phyloP scores from a whole-genome alignment of 2,797 vertebrate genomes.

The Diglossa cyanea region DNA sequence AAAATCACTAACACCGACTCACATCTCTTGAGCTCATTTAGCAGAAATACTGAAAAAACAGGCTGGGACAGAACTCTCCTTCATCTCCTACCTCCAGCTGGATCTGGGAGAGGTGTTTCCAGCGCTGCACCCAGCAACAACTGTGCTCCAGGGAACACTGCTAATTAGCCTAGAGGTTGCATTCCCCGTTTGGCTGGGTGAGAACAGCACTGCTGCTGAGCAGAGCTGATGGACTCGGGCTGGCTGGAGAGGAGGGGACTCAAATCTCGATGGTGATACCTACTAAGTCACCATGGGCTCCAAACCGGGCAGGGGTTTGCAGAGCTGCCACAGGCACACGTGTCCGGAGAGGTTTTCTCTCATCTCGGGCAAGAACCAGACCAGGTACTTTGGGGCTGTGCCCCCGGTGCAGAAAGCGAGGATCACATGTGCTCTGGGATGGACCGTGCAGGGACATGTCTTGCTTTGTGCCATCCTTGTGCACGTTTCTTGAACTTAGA shows the following conservation, averaged over 20 bases:
- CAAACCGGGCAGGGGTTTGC: not conserved
- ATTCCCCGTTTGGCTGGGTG: not conserved
- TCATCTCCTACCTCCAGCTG: not conserved
- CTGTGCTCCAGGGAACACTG: not conserved
- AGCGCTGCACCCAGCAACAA: not conserved
- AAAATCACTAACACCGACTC: not conserved
- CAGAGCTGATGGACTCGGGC: not conserved
- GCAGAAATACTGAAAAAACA: not conserved
- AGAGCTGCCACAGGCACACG: not conserved
- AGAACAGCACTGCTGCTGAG: not conserved
- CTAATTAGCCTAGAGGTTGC: not conserved
- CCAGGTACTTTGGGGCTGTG: not conserved
- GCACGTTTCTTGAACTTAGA: no score
- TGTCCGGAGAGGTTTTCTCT: not conserved
- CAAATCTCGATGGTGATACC: not conserved
- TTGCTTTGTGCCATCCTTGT: not conserved
- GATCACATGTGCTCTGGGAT: fast-evolving
- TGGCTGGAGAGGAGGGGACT: not conserved
- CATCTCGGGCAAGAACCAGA: not conserved
- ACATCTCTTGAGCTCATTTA: not conserved
- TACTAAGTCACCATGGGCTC: not conserved
- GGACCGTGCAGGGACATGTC: fast-evolving
- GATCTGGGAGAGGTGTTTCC: not conserved
- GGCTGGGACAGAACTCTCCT: not conserved
- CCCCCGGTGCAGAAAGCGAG: not conserved